A percentile compares a stretch with the other conserved stretches of the same genome.
Evolutionary conservation across 2,888 invertebrate genomes (phyloP).

Genomic region (Tethea ocularis): DNA sequence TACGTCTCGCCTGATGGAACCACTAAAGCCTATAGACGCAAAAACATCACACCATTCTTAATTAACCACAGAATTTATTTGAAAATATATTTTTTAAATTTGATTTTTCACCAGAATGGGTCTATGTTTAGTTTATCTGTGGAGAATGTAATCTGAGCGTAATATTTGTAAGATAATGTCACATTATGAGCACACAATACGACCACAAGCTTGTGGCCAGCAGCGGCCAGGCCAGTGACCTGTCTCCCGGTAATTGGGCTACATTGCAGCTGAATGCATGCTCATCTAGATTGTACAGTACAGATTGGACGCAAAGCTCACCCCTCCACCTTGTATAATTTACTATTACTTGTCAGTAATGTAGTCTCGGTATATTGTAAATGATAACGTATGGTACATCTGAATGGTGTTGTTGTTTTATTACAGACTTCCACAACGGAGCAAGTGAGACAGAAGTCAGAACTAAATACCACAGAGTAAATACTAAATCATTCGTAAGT

Average conservation of each 20-base stretch:
- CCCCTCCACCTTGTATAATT: not conserved
- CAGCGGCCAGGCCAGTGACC: conserved; percentile 26
- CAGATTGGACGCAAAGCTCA: conserved; percentile 11
- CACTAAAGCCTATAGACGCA: no score
- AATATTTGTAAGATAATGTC: not conserved
- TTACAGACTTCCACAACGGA: no score
- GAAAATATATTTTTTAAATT: not conserved
- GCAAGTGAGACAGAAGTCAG: no score
- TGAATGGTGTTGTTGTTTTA: no score
- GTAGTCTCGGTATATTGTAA: not conserved
- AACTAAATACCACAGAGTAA: no score
- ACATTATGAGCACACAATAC: conserved; percentile 6
- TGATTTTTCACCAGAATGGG: no score
- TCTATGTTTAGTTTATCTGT: not conserved
- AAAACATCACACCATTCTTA: no score
- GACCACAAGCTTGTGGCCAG: conserved; percentile 31
- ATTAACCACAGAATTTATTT: not conserved
- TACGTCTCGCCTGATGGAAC: no score
- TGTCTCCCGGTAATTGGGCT: conserved; percentile 29
- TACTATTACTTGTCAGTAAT: not conserved
- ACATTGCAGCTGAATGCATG: conserved; percentile 24
- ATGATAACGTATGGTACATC: no score
- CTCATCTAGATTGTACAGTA: conserved; percentile 10
- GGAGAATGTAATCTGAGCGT: not conserved
- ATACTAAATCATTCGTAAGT: no score